A percentile compares a stretch with the other conserved stretches of the same genome.
phyloP scores from a whole-genome alignment of 2,797 vertebrate species.

The Oreortyx pictus region DNA sequence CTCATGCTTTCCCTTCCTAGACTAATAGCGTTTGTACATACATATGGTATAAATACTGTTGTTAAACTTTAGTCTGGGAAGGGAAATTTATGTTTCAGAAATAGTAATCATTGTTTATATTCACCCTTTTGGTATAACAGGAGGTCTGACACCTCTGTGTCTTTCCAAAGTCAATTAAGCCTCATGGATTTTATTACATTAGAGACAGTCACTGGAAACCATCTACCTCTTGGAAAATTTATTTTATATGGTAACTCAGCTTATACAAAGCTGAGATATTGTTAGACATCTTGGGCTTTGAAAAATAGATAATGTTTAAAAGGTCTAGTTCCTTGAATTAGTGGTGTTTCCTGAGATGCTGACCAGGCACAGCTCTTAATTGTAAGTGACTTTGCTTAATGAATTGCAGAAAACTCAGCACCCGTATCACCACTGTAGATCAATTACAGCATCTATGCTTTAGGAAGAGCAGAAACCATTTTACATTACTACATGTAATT shows the following conservation, averaged over 20 bases:
- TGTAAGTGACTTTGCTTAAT: conserved; percentile 17
- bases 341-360: not conserved
- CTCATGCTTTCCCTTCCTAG: not conserved
- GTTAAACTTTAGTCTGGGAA: not conserved
- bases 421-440: not conserved
- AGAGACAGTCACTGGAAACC: not conserved
- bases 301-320: not conserved
- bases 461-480: not conserved
- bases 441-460: not conserved
- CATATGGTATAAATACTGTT: not conserved
- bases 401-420: conserved; percentile 1
- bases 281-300: not conserved
- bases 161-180: not conserved
- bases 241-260: not conserved
- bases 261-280: not conserved
- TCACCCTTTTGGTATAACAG: not conserved
- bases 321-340: not conserved
- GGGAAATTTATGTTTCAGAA: not conserved
- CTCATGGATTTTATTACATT: not conserved
- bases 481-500: not conserved
- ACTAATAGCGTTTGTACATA: not conserved
- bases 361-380: not conserved
- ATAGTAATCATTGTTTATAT: not conserved
- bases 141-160: not conserved
- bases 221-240: not conserved